Evolutionary conservation across 2,113 vertebrate species (phyloP), one percentile per base, ranked within the genome.

Genomic region (Oncorhynchus tshawytscha): DNA sequence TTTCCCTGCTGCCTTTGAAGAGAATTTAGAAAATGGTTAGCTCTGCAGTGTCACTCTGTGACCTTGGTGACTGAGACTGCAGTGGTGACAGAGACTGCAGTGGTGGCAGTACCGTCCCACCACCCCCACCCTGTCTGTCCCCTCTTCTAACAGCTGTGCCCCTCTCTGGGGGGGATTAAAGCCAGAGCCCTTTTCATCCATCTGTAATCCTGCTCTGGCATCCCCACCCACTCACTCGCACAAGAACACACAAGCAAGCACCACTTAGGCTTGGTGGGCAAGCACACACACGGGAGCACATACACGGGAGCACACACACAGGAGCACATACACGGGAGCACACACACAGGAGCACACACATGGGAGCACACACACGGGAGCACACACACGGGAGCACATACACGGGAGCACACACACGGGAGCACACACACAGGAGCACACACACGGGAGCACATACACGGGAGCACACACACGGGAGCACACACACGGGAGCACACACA

Each of bases 151-250:
- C 79, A 81, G 79, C 82, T 81, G 70, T 81, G 73, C 49, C 70
- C 66, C 74, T 79, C 75, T 78, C 70, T 70, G 29, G 80, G 81
- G 79, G 81, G 81, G 86, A 89, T 90, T 87, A 86, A 81, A 69
- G 76, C 83, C 79, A 81, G 84, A 87, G 82, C 78, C 86, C 77
- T 87, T 90, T 77, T 90, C 83, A 91, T 90, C 83, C 76, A 66
- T 73, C 85, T 88, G 80, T 90, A 90, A 92, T 90, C 88, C 83
- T 74, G 82, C 75, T 84, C 87, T 87, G 84, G 82, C 80, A 85
- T 78, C 75, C 45, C 81, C 73, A 83, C 81, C 24, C 48, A 39
- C 68, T 49, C 48, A 39, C 68, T 49, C 65, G 31, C 45, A 68
- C 73, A 74, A 49, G 66, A 69, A 77, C 74, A 57, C 78, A 67